A percentile compares a stretch with the other conserved stretches of the same genome.
These are phyloP conservation scores for Pelodytes ibericus DNA, from an alignment of 2,797 vertebrate species.

Conservation along the genomic window DNA sequence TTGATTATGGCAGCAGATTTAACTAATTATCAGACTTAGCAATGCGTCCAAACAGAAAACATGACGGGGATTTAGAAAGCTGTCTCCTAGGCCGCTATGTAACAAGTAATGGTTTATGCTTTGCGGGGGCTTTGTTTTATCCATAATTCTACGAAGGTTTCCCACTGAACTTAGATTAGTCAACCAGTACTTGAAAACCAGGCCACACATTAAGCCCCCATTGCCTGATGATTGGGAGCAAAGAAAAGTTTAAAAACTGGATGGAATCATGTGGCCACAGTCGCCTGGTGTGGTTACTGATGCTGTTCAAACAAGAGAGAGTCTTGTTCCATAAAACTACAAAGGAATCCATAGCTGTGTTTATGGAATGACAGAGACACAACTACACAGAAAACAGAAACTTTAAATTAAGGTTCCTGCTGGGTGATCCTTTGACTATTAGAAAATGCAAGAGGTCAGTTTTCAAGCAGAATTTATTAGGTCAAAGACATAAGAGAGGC, in stretches of 20 bases:
- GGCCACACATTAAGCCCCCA: conserved; percentile 79
- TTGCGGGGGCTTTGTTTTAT: conserved; percentile 69
- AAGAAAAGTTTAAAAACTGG: not conserved
- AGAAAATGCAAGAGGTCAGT: too few species aligned
- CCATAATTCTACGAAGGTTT: conserved; percentile 68
- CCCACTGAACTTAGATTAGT: conserved; percentile 71
- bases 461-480: too few species aligned
- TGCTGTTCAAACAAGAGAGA: too few species aligned
- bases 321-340: too few species aligned
- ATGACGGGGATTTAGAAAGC: conserved; percentile 58
- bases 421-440: too few species aligned
- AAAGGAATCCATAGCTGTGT: too few species aligned
- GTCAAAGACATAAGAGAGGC: too few species aligned
- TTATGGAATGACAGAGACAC: too few species aligned
- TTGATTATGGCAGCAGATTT: conserved; percentile 73
- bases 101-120: conserved; percentile 74
- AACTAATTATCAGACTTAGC: conserved; percentile 81
- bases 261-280: too few species aligned
- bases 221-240: not conserved
- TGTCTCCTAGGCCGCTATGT: conserved; percentile 64
- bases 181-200: conserved; percentile 64
- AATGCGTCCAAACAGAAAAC: conserved; percentile 70
- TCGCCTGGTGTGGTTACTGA: too few species aligned
- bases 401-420: too few species aligned
- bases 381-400: too few species aligned